Percentiles rank a stretch among this genome's conserved stretches.
Evolutionary conservation across 2,113 vertebrate species (phyloP).

Genomic region (Dromiciops gliroides): DNA sequence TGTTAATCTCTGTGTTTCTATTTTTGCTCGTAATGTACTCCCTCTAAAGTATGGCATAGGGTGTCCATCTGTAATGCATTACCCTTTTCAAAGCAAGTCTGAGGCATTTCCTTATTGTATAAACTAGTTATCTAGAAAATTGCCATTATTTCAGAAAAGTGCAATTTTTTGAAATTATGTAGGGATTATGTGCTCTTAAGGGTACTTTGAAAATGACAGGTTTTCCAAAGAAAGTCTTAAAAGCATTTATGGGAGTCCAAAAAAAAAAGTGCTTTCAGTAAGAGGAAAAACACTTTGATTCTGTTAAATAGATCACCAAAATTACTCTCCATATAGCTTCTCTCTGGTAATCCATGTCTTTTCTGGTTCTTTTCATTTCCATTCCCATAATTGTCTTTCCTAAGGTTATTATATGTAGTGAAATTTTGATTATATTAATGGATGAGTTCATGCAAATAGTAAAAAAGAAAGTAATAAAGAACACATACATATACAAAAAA

Average conservation of each 20-base stretch:
- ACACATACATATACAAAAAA: constrained; percentile 10
- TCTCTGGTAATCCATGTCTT: constrained; percentile 60
- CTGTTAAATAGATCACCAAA: constrained; percentile 77
- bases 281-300: constrained; percentile 68
- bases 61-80: constrained; percentile 59
- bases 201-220: constrained; percentile 80
- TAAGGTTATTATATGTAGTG: constrained; percentile 67
- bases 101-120: constrained; percentile 82
- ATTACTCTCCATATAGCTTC: constrained; percentile 70
- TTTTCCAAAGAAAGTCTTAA: constrained; percentile 81
- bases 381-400: constrained; percentile 63
- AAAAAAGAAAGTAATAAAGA: constrained; percentile 65
- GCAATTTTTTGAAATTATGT: constrained; percentile 78
- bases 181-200: constrained; percentile 81
- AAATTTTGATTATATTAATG: constrained; percentile 77
- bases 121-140: constrained; percentile 85
- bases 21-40: constrained; percentile 56
- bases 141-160: constrained; percentile 83
- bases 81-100: constrained; percentile 71
- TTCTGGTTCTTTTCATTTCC: constrained; percentile 73
- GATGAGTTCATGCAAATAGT: constrained; percentile 43
- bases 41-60: constrained; percentile 43
- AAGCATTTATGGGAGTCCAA: constrained; percentile 77
- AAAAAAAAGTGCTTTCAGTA: constrained; percentile 69
- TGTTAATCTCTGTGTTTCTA: constrained; percentile 67